Evolutionary conservation across 2,113 vertebrate genomes (phyloP).

Genomic region (Pelusios castaneus): DNA sequence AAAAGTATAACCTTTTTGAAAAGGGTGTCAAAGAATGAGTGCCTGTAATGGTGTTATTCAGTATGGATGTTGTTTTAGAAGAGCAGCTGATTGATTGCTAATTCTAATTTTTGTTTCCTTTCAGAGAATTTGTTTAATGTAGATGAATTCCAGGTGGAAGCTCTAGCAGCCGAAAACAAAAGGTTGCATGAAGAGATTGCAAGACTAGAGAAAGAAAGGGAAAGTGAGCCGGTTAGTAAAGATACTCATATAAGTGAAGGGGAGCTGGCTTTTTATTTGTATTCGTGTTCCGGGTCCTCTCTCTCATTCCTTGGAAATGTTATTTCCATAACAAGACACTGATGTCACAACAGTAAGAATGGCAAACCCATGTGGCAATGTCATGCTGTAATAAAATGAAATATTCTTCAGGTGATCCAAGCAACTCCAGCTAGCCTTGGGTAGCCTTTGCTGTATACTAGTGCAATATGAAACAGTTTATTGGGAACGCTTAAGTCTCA

Average conservation of each 20-base stretch:
- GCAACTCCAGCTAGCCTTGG: background rate
- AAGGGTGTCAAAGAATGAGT: background rate
- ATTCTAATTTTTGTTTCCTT: background rate
- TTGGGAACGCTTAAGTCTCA: background rate
- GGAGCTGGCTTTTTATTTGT: background rate
- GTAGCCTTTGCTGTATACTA: background rate
- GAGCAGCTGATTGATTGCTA: background rate
- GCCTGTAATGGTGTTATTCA: background rate
- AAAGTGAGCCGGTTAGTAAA: constrained; percentile 86
- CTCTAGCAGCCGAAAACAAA: constrained; percentile 82
- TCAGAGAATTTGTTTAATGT: constrained; percentile 91
- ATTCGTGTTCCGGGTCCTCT: background rate
- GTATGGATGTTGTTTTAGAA: background rate
- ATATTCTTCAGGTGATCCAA: background rate
- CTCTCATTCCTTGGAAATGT: background rate
- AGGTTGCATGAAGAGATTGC: constrained; percentile 85
- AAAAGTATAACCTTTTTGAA: background rate
- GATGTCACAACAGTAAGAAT: background rate
- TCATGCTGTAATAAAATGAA: background rate
- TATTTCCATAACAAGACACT: background rate
- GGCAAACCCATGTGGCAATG: background rate
- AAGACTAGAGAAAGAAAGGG: constrained; percentile 88
- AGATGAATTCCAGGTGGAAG: constrained; percentile 83
- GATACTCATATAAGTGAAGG: background rate
- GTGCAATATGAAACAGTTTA: background rate